phyloP scores from a whole-genome alignment of 2,888 invertebrate species.

The Leptopilina myrica region DNA sequence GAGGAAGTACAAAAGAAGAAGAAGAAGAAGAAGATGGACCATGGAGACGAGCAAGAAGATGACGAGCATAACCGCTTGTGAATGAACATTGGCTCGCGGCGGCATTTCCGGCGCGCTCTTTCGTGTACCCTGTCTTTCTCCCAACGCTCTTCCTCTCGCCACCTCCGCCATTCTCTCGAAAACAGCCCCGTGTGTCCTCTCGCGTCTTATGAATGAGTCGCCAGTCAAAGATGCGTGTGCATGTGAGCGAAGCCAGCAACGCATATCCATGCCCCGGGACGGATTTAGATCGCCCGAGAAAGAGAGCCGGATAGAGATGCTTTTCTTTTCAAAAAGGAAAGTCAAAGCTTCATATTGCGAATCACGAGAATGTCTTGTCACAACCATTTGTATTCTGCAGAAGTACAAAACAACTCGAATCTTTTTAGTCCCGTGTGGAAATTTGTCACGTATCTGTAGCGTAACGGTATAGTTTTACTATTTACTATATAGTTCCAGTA shows the following conservation, averaged over 20 bases:
- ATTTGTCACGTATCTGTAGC: too few species aligned
- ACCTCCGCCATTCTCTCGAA: slow-evolving; percentile 49
- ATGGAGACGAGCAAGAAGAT: slow-evolving; percentile 52
- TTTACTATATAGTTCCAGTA: too few species aligned
- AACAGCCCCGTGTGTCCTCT: slow-evolving; percentile 54
- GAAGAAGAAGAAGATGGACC: slow-evolving; percentile 55
- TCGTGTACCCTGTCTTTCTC: slow-evolving; percentile 38
- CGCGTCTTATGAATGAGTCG: slow-evolving; percentile 74
- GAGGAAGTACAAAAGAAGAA: slow-evolving; percentile 55
- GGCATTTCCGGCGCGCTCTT: slow-evolving; percentile 74
- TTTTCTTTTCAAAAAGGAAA: slow-evolving; percentile 1
- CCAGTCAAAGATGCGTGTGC: slow-evolving; percentile 56
- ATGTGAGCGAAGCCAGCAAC: slow-evolving; percentile 57
- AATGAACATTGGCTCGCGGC: slow-evolving; percentile 76
- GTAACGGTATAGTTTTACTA: too few species aligned
- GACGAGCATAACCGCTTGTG: slow-evolving; percentile 68
- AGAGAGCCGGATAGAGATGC: slow-evolving; percentile 43
- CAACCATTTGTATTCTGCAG: too few species aligned
- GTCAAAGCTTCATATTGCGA: not conserved
- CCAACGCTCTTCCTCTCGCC: slow-evolving; percentile 39
- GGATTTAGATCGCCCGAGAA: slow-evolving; percentile 68
- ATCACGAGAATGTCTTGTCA: slow-evolving; percentile 14
- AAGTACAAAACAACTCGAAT: too few species aligned
- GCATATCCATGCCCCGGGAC: slow-evolving; percentile 60
- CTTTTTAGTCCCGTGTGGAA: too few species aligned